Base-by-base conservation (phyloP, 2,113 vertebrate genomes). In the Syngnathus typhle region DNA sequence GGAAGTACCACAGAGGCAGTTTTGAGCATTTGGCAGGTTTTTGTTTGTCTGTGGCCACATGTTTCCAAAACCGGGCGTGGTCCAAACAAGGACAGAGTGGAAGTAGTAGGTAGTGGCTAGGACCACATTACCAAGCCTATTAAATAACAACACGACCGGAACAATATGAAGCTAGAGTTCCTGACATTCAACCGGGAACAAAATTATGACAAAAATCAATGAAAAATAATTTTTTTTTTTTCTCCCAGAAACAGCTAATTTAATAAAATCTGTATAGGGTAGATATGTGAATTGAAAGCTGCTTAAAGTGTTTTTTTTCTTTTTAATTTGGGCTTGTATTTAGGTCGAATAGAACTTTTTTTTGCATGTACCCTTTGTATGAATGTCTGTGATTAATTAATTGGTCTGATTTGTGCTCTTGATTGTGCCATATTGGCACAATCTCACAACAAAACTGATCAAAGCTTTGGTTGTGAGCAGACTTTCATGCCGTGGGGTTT, bases 21-120 rank as follows among this genome's bases (percentile, higher is more conserved):
- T 43, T 39, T 23, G 10, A 62, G 11, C 41, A 43, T 44, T 62
- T 62, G 60, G 38, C 60, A 61, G 39, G 60, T 10, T 61, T 43
- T 21, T 61, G 38, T 43, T 61, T 15, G 60, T 61, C 60, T 61
- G 38, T 61, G 37, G 60, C 39, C 60, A 44, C 37, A 60, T 60
- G 59, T 39, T 60, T 18, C 59, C 38, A 43, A 62, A 62, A 23
- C 19, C 21, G 37, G 18, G 38, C 7, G 19, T 5, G 9, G 38
- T 61, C 38, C 38, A 7, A 41, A 61, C 38, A 62, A 62, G 39
- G 60, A 41, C 38, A 41, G 5, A 61, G 38, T 38, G 37, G 37
- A 39, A n/a, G 59, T 60, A 18, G 56, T 59, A 23, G 36, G 52
- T 27, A 27, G 23, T 12, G 52, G 2, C 13, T 38, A 39, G 37